Base-by-base conservation (phyloP, 2,113 vertebrate species). In the Gallinago paraguaiae region DNA sequence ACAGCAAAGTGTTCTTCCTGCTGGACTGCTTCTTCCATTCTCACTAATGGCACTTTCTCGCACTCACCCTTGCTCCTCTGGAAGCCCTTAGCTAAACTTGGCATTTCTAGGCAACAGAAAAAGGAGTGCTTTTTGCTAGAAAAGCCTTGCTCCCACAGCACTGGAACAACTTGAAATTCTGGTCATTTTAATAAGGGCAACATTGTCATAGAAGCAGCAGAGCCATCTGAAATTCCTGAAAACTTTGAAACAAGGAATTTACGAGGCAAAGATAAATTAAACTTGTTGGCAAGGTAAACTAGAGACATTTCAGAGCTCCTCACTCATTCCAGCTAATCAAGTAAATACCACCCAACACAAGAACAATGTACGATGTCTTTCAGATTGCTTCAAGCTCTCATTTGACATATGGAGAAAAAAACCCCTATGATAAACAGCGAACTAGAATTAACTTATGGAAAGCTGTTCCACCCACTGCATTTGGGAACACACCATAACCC, bases 381-480 rank as follows among this genome's bases (percentile, higher is more conserved):
- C 88, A 65, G 53, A 83, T 87, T 65, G 77, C 95, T 76, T 71
- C 1, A 81, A 84, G 83, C 54, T 93, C 92, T 94, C 84, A 68
- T 89, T 39, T 91, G 89, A 78, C 92, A 95, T 93, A 95, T 79
- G 89, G 96, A 86, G 72, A 51, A 76, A 76, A 76, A 88, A 24
- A 18, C 4, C 14, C 25, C 51, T n/a, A 88, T 0, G 64, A 89
- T 64, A 87, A 95, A 96, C 77, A 79, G 61, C 45, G 78, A 95
- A 92, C 89, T 68, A 83, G 87, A 95, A 82, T 92, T 92, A 93
- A 78, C 90, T 88, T 75, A 75, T 0, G 0, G 86, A 91, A 96
- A 92, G 86, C 81, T 94, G 96, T 90, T 86, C 85, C 88, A 95
- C 80, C 90, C 92, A 86, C 92, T 57, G 51, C 77, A 50, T 82